Evolutionary conservation across 2,888 invertebrate species (phyloP).

Genomic region (Julus scandinavius): DNA sequence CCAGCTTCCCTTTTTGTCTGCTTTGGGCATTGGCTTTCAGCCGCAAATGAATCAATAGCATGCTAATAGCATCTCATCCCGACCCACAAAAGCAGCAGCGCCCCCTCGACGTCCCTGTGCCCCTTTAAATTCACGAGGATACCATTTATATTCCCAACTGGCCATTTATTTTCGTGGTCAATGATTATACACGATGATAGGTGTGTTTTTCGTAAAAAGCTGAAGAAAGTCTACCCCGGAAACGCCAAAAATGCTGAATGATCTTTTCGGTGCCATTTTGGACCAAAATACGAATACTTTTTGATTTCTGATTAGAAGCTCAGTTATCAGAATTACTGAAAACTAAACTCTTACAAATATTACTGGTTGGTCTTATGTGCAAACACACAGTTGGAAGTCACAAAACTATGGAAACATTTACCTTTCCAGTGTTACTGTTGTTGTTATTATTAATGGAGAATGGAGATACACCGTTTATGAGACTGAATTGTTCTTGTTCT

Average conservation of each 20-base stretch:
- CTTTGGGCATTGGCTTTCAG: not conserved
- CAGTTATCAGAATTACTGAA: too few relatives aligned
- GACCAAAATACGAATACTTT: too few relatives aligned
- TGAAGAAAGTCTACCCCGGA: not conserved
- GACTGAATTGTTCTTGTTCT: not conserved
- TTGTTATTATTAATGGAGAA: not conserved
- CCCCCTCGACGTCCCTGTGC: not conserved
- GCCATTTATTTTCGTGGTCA: not conserved
- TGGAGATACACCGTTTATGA: not conserved
- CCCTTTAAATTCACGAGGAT: not conserved
- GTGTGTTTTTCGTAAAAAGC: not conserved
- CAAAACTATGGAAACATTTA: not conserved
- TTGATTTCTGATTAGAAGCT: too few relatives aligned
- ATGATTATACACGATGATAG: not conserved
- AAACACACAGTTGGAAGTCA: not conserved
- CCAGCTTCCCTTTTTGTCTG: constrained; percentile 25
- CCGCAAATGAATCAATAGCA: constrained; percentile 24
- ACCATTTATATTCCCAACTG: not conserved
- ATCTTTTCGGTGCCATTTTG: not conserved
- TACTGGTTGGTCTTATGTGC: too few relatives aligned
- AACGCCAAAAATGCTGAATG: not conserved
- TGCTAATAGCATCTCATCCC: not conserved
- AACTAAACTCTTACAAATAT: too few relatives aligned
- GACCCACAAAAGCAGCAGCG: not conserved
- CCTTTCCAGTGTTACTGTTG: not conserved